Percentiles rank a stretch among this genome's conserved stretches.
Evolutionary conservation across 2,888 invertebrate species (phyloP).

Genomic region (Drosophila differens): DNA sequence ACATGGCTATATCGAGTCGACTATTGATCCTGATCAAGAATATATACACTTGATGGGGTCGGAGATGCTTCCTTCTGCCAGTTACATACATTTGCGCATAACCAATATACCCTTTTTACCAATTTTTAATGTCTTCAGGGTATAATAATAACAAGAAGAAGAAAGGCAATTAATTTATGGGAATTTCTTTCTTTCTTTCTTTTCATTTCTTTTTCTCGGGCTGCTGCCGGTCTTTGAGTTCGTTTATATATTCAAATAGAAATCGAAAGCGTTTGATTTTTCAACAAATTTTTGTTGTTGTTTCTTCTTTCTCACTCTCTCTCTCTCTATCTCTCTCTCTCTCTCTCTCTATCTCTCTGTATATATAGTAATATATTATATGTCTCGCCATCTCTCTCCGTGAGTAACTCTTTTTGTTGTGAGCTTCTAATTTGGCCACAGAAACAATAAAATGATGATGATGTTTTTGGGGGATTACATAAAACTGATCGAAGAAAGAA

Average conservation of each 20-base stretch:
- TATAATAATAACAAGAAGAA: background rate
- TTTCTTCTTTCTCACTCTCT: background rate
- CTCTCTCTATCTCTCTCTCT: background rate
- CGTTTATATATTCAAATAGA: conserved; percentile 77
- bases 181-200: conserved; percentile 70
- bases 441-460: conserved; percentile 56
- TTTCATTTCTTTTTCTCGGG: conserved; percentile 25
- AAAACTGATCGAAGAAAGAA: conserved; percentile 49
- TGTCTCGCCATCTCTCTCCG: background rate
- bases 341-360: background rate
- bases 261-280: conserved; percentile 78
- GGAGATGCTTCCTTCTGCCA: no score
- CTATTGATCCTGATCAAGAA: no score
- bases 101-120: no score
- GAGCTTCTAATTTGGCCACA: conserved; percentile 67
- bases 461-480: conserved; percentile 58
- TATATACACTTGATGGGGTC: no score
- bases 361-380: background rate
- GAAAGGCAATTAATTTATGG: conserved; percentile 75
- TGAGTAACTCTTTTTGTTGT: background rate
- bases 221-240: conserved; percentile 72
- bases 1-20: no score
- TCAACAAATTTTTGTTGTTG: conserved; percentile 25
- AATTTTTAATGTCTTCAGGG: no score
- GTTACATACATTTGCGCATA: no score